These are phyloP conservation scores for Strigamia transsilvanica DNA, from an alignment of 2,888 invertebrate genomes.

Conservation along the genomic window DNA sequence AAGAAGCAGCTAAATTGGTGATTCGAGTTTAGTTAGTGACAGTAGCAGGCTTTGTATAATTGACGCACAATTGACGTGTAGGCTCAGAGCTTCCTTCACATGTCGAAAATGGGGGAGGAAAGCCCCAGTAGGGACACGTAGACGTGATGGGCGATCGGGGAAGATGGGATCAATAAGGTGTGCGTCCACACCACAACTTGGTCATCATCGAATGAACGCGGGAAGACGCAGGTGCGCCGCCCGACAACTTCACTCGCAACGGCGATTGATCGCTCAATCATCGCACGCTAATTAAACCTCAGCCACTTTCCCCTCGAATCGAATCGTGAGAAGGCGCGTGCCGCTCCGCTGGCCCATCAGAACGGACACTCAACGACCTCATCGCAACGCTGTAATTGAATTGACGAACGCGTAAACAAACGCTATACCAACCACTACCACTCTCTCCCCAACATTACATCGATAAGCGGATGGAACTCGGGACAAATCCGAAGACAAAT, in stretches of 20 bases:
- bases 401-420: slow-evolving; percentile 48
- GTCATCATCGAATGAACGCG: slow-evolving; percentile 43
- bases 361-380: slow-evolving; percentile 47
- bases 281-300: slow-evolving; percentile 49
- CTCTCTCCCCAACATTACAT: slow-evolving; percentile 8
- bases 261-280: slow-evolving; percentile 47
- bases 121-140: slow-evolving; percentile 25
- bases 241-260: slow-evolving; percentile 46
- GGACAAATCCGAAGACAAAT: slow-evolving; percentile 42
- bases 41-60: slow-evolving; percentile 13
- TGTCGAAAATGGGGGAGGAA: slow-evolving; percentile 12
- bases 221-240: slow-evolving; percentile 45
- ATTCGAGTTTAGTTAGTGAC: background rate
- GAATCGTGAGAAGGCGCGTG: slow-evolving; percentile 41
- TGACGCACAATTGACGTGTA: slow-evolving; percentile 34
- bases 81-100: slow-evolving; percentile 2
- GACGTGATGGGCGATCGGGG: slow-evolving; percentile 35
- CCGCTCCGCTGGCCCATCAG: slow-evolving; percentile 41
- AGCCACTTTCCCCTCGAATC: slow-evolving; percentile 46
- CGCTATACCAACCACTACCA: slow-evolving; percentile 14
- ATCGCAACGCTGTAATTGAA: slow-evolving; percentile 43
- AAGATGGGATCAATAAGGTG: slow-evolving; percentile 40
- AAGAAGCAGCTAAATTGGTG: background rate
- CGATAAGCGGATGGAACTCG: slow-evolving; percentile 40
- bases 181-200: slow-evolving; percentile 38